A percentile compares a stretch with the other conserved stretches of the same genome.
Conservation (phyloP, 2,113 vertebrate genomes). For the human (Homo sapiens) region GRCh38 chr14:92473501-92474000, state of each 20-base stretch:
- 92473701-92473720: background rate
- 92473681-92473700: background rate
- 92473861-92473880: background rate
- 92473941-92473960: background rate
- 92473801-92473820: background rate
- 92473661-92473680: background rate
- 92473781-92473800: fast-evolving
- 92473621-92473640: background rate
- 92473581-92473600: background rate
- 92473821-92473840: background rate
- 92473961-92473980: fast-evolving
- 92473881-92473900: background rate
- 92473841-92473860: background rate
- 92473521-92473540: background rate
- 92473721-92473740: background rate
- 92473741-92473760: background rate
- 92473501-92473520: background rate
- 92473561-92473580: background rate
- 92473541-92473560: background rate
- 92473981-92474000: background rate
- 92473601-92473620: background rate
- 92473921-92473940: too few species aligned
- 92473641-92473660: background rate
- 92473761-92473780: background rate
- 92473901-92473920: background rate